Percentiles rank a stretch among this genome's conserved stretches.
Conservation (phyloP, 2,797 vertebrate genomes). For the Acipenser transmontanus region DNA sequence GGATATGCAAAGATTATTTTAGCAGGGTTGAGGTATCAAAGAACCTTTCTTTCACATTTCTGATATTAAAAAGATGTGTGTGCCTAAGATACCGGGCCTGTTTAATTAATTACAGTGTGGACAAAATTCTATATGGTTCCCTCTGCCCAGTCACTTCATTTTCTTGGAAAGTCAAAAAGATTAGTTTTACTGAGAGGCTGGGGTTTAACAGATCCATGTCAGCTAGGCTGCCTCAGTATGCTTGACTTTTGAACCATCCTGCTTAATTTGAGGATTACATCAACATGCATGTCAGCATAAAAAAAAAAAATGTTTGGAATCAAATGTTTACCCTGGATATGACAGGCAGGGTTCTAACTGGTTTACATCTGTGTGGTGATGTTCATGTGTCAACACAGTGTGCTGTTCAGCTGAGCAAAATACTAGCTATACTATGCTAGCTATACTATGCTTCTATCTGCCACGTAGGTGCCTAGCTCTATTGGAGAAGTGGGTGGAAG, state of each 20-base stretch:
- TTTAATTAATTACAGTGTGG: constrained; percentile 77
- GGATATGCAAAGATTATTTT: constrained; percentile 78
- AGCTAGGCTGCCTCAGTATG: constrained; percentile 16
- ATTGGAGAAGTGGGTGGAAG: no score
- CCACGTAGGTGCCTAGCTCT: no score
- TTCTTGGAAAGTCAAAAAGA: constrained; percentile 18
- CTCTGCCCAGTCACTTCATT: constrained; percentile 19
- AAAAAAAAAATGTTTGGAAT: constrained; percentile 11
- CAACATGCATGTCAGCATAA: constrained; percentile 4
- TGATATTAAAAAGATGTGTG: constrained; percentile 76
- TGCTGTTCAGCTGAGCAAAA: constrained; percentile 2
- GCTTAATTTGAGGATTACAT: constrained; percentile 32
- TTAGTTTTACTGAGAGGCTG: constrained; percentile 15
- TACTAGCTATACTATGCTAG: no score
- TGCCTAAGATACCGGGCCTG: constrained; percentile 67
- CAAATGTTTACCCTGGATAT: constrained; percentile 6
- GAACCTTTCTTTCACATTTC: constrained; percentile 68
- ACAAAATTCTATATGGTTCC: constrained; percentile 67
- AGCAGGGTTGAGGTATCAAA: constrained; percentile 55
- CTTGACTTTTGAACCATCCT: constrained; percentile 20
- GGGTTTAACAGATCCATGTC: constrained; percentile 20
- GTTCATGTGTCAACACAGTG: not conserved
- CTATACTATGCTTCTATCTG: no score
- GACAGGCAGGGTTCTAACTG: constrained; percentile 7
- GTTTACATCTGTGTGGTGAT: not conserved